A percentile compares a stretch with the other conserved stretches of the same genome.
phyloP scores from a whole-genome alignment of 2,113 vertebrate species.

The Pelecanus crispus region DNA sequence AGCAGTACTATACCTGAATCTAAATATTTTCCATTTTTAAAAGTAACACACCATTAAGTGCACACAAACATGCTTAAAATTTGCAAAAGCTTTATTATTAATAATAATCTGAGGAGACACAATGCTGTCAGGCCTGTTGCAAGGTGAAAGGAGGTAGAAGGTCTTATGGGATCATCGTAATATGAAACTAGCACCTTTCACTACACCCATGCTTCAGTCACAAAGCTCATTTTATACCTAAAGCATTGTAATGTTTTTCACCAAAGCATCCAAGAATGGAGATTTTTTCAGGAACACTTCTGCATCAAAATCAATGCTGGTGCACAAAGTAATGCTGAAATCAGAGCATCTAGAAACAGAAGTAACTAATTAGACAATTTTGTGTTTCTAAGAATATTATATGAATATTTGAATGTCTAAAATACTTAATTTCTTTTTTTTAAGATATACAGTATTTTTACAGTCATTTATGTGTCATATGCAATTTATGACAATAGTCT shows the following conservation, averaged over 20 bases:
- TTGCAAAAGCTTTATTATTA: background rate
- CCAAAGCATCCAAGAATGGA: background rate
- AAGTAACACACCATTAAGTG: background rate
- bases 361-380: background rate
- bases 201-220: background rate
- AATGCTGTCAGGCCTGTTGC: background rate
- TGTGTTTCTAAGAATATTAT: background rate
- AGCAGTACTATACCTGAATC: background rate
- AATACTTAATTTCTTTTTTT: background rate
- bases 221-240: background rate
- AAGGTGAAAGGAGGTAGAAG: background rate
- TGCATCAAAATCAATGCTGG: background rate
- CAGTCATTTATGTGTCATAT: background rate
- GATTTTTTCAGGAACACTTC: background rate
- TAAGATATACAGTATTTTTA: background rate
- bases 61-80: background rate
- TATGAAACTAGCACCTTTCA: background rate
- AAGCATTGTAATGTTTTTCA: background rate
- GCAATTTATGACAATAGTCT: background rate
- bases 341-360: background rate
- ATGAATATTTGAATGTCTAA: background rate
- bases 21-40: background rate
- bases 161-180: background rate
- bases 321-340: background rate
- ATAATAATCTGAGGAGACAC: background rate